phyloP scores from a whole-genome alignment of 1,140 invertebrate genomes.

The Trissolcus basalis region DNA sequence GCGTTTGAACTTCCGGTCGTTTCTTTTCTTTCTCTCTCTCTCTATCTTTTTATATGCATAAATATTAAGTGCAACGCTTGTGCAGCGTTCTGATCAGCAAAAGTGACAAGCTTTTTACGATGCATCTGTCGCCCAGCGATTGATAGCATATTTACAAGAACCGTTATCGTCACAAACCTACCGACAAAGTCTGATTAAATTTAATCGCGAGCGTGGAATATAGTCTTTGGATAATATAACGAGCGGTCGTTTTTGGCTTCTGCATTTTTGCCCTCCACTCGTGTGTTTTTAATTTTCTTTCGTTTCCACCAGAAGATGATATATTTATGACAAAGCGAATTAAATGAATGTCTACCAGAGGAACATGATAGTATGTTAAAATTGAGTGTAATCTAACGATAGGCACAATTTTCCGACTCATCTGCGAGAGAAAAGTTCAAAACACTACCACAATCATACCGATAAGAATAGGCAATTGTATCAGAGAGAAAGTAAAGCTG shows the following conservation, averaged over 20 bases:
- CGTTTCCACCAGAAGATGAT: no score
- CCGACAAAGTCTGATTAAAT: slow-evolving; percentile 38
- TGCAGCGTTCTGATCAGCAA: no score
- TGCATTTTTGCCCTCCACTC: no score
- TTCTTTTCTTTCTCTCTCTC: no score
- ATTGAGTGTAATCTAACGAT: slow-evolving; percentile 10
- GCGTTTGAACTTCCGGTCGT: no score
- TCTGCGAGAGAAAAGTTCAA: slow-evolving; percentile 22
- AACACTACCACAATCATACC: slow-evolving; percentile 39
- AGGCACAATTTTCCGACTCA: slow-evolving; percentile 18
- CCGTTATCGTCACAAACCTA: slow-evolving; percentile 2
- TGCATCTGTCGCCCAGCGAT: slow-evolving; percentile 10
- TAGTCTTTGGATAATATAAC: background rate
- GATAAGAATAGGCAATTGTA: slow-evolving; percentile 48
- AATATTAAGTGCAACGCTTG: background rate
- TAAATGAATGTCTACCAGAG: background rate
- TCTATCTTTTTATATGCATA: background rate
- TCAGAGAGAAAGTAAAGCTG: slow-evolving; percentile 48
- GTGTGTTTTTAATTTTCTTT: no score
- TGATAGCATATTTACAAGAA: slow-evolving; percentile 18
- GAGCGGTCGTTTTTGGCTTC: no score
- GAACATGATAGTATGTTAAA: background rate
- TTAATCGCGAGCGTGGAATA: slow-evolving; percentile 8
- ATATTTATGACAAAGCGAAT: background rate
- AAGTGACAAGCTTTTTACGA: slow-evolving; percentile 12